Evolutionary conservation across 2,113 vertebrate species (phyloP).

Genomic region (Todiramphus saurophagus): DNA sequence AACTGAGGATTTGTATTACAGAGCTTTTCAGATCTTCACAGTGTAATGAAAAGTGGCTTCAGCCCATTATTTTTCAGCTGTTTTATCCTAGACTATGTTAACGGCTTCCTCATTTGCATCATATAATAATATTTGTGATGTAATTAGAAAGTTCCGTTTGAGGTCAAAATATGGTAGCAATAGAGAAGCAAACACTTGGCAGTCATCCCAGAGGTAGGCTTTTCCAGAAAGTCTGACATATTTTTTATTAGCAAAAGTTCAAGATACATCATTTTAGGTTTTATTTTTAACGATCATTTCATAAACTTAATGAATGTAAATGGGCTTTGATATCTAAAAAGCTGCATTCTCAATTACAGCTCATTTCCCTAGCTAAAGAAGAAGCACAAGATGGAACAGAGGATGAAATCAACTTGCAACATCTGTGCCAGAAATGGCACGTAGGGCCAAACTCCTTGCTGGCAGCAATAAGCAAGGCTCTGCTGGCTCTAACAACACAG

Average conservation of each 20-base stretch:
- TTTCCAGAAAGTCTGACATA: slow-evolving; percentile 39
- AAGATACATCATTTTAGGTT: neutral
- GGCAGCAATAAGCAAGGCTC: neutral
- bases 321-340: neutral
- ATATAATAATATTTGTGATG: slow-evolving; percentile 61
- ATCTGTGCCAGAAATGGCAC: neutral
- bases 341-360: slow-evolving; percentile 12
- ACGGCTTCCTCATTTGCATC: slow-evolving; percentile 47
- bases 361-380: neutral
- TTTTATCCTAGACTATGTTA: slow-evolving; percentile 39
- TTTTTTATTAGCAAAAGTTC: slow-evolving; percentile 40
- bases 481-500: neutral
- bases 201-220: slow-evolving; percentile 33
- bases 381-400: neutral
- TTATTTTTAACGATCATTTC: slow-evolving; percentile 32
- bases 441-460: neutral
- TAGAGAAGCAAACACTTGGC: slow-evolving; percentile 63
- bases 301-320: slow-evolving; percentile 19
- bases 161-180: slow-evolving; percentile 70
- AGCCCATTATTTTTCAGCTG: slow-evolving; percentile 17
- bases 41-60: slow-evolving; percentile 26
- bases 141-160: slow-evolving; percentile 55
- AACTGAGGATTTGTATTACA: neutral
- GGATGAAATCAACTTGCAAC: neutral
- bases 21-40: slow-evolving; percentile 1